phyloP scores from a whole-genome alignment of 2,888 invertebrate species.

The Cecidostiba fungosa region DNA sequence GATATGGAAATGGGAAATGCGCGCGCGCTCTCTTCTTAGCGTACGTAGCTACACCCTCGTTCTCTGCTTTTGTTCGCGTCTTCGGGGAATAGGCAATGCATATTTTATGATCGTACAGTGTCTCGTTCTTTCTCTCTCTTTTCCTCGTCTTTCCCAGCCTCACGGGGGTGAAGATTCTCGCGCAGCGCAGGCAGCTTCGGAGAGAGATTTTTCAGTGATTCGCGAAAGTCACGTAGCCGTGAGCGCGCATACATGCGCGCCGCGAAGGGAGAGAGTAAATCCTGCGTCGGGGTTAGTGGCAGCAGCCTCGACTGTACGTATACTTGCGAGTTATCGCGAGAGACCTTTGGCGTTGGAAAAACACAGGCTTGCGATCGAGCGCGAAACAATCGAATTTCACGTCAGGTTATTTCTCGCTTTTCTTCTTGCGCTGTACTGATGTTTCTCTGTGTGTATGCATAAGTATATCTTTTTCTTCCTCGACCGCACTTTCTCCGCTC shows the following conservation, averaged over 20 bases:
- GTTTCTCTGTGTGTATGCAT: not conserved
- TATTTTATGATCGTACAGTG: slow-evolving; percentile 74
- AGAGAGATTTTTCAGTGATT: slow-evolving; percentile 49
- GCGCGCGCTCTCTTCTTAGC: slow-evolving; percentile 53
- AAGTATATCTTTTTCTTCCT: not conserved
- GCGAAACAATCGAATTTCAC: slow-evolving; percentile 50
- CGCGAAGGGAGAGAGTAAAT: slow-evolving; percentile 58
- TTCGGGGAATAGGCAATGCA: slow-evolving; percentile 74
- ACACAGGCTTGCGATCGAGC: slow-evolving; percentile 39
- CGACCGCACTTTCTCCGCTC: not conserved
- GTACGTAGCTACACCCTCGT: slow-evolving; percentile 59
- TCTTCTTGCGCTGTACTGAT: not conserved
- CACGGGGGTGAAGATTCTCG: slow-evolving; percentile 45
- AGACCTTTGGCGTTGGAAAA: slow-evolving; percentile 55
- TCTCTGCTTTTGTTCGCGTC: slow-evolving; percentile 70
- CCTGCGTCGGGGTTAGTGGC: slow-evolving; percentile 17
- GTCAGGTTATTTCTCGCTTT: not conserved
- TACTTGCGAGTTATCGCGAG: slow-evolving; percentile 58
- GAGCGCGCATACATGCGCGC: slow-evolving; percentile 25
- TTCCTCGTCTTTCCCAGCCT: not conserved
- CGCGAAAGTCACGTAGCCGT: slow-evolving; percentile 65
- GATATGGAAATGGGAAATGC: slow-evolving; percentile 74
- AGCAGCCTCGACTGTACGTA: not conserved
- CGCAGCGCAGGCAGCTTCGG: slow-evolving; percentile 9
- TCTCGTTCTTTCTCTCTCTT: slow-evolving; percentile 60